These are phyloP conservation scores for Enteromius mattozi DNA, from an alignment of 2,797 vertebrate species.

Conservation along the genomic window DNA sequence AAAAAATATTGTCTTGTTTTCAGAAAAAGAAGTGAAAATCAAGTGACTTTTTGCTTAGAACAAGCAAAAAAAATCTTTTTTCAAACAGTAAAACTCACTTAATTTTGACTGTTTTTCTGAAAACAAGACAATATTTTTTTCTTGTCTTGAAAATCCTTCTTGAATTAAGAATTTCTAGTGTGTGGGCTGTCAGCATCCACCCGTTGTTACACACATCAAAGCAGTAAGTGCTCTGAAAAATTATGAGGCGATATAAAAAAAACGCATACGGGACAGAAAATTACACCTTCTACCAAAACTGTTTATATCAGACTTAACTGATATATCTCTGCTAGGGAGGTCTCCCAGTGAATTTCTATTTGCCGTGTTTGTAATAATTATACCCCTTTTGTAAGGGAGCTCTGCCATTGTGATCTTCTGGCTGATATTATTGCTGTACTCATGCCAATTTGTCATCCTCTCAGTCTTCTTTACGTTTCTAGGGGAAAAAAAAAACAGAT, in stretches of 20 bases:
- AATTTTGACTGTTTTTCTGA: too few species aligned
- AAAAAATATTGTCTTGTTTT: too few species aligned
- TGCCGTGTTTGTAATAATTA: conserved; percentile 54
- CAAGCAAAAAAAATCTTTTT: too few species aligned
- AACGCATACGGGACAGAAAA: neutral
- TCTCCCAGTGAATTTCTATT: conserved; percentile 28
- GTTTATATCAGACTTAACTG: conserved; percentile 23
- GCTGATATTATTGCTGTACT: conserved; percentile 71
- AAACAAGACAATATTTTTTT: too few species aligned
- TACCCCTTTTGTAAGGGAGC: conserved; percentile 60
- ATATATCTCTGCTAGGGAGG: conserved; percentile 46
- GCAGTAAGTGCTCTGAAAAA: neutral
- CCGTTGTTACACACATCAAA: conserved; percentile 14
- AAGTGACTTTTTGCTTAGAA: too few species aligned
- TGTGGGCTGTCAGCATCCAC: conserved; percentile 43
- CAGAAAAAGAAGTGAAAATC: too few species aligned
- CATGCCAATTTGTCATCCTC: conserved; percentile 63
- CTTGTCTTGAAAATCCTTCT: too few species aligned
- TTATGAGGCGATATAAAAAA: neutral
- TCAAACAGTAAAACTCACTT: too few species aligned
- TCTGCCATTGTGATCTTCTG: conserved; percentile 64
- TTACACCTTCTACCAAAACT: conserved; percentile 14
- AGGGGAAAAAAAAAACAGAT: conserved; percentile 62
- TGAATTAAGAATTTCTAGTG: too few species aligned
- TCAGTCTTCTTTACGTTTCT: conserved; percentile 52